phyloP scores from a whole-genome alignment of 1,140 invertebrate genomes.

The Belonocnema kinseyi region DNA sequence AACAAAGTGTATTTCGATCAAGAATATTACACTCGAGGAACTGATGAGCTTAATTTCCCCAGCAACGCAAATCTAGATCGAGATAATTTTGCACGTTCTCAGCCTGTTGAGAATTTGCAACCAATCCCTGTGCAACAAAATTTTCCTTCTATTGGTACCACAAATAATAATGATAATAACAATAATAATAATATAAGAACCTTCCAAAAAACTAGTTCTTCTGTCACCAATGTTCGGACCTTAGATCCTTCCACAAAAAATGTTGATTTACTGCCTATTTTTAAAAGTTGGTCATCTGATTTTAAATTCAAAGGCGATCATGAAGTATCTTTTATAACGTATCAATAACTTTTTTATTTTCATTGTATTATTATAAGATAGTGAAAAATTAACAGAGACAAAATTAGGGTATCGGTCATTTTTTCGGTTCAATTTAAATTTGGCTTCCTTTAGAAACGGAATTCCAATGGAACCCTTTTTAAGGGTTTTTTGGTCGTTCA shows the following conservation, averaged over 20 bases:
- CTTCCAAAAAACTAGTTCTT: too few relatives aligned
- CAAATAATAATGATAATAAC: too few relatives aligned
- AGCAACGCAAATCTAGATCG: not conserved
- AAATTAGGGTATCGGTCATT: too few relatives aligned
- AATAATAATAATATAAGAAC: too few relatives aligned
- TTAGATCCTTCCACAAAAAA: not conserved
- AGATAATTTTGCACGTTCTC: not conserved
- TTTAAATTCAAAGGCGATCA: not conserved
- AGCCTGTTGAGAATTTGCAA: not conserved
- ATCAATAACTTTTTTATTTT: not conserved
- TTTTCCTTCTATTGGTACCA: too few relatives aligned
- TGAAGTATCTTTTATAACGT: conserved; percentile 6
- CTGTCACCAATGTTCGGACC: too few relatives aligned
- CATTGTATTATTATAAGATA: not conserved
- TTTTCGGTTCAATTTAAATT: too few relatives aligned
- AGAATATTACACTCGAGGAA: conserved; percentile 14
- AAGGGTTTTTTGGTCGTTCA: too few relatives aligned
- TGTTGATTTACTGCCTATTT: not conserved
- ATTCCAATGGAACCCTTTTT: too few relatives aligned
- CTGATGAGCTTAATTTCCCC: not conserved
- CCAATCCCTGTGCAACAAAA: not conserved
- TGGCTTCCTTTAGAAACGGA: too few relatives aligned
- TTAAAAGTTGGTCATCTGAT: not conserved
- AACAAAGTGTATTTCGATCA: not conserved
- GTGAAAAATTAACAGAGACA: too few relatives aligned